Evolutionary conservation across 2,113 vertebrate genomes (phyloP), one percentile per base, ranked within the genome.

Genomic region (Paramormyrops kingsleyae): DNA sequence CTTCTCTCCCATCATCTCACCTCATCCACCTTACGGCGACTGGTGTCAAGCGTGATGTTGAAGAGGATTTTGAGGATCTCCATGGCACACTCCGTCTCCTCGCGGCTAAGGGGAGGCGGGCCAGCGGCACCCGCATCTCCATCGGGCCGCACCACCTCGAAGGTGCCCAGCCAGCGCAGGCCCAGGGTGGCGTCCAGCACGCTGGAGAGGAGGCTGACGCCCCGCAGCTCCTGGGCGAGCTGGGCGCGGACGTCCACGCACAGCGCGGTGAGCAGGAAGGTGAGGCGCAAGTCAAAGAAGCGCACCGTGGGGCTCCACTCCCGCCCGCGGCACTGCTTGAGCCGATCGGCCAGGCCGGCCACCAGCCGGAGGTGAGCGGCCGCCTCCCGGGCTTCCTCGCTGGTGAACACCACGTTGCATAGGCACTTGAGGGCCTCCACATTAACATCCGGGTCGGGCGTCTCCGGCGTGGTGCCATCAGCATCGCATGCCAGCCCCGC

Each of bases 21-120:
- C 98, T 99, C 97, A 0, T 97, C 98, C 27, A 96, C 96, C 52
- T 97, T 97, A 56, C 94, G 96, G 90, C 92, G 97, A 92, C 94
- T 92, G 49, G 95, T 96, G 90, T 98, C 96, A 53, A 97, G 97
- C 6, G 98, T 99, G 94, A 99, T 95, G 52, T 98, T 99, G 93
- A 99, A 99, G 70, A 99, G 97, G 92, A 99, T 97, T 93, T 99
- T 99, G 88, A 99, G 96, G 90, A 97, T 97, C 93, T 99, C 98
- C 97, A 99, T 98, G 91, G 96, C 96, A 3, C 95, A 93, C 91
- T 98, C 97, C 0, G 96, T 96, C 93, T 98, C 96, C 91, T 97
- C 94, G 3, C 96, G 94, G 77, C 96, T 96, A 62, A 99, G 93
- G 5, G 94, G 95, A 0, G 94, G 96, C 46, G 97, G 92, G 5